phyloP scores from a whole-genome alignment of 2,797 vertebrate species.

The Myotis vivesi region DNA sequence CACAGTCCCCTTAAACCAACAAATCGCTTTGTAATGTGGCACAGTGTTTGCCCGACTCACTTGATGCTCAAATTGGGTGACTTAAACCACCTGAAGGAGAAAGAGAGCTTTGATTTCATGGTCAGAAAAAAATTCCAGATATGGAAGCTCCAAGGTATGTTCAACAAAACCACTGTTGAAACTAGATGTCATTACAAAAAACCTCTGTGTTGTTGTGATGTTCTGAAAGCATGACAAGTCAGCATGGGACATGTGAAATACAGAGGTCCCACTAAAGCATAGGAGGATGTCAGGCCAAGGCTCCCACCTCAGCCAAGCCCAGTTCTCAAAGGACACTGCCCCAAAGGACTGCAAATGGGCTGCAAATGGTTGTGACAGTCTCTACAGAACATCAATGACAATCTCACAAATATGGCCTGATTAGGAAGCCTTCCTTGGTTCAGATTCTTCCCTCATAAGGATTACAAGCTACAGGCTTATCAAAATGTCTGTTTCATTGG shows the following conservation, averaged over 20 bases:
- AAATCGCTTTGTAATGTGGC: slow-evolving; percentile 18
- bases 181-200: not conserved
- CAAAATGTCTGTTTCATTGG: not conserved
- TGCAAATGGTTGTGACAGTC: not conserved
- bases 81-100: slow-evolving; percentile 18
- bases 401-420: not conserved
- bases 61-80: not conserved
- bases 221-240: not conserved
- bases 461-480: not conserved
- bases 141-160: not conserved
- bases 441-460: not conserved
- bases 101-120: slow-evolving; percentile 53
- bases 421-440: not conserved
- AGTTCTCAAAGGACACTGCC: not conserved
- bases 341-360: not conserved
- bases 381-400: not conserved
- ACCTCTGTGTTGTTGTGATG: not conserved
- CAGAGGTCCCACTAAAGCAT: not conserved
- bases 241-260: not conserved
- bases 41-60: not conserved
- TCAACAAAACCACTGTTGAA: slow-evolving; percentile 9
- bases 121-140: not conserved
- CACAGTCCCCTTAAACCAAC: slow-evolving; percentile 35
- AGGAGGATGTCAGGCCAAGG: not conserved
- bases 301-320: not conserved